Evolutionary conservation across 2,797 vertebrate genomes (phyloP).

Genomic region (Falco biarmicus): DNA sequence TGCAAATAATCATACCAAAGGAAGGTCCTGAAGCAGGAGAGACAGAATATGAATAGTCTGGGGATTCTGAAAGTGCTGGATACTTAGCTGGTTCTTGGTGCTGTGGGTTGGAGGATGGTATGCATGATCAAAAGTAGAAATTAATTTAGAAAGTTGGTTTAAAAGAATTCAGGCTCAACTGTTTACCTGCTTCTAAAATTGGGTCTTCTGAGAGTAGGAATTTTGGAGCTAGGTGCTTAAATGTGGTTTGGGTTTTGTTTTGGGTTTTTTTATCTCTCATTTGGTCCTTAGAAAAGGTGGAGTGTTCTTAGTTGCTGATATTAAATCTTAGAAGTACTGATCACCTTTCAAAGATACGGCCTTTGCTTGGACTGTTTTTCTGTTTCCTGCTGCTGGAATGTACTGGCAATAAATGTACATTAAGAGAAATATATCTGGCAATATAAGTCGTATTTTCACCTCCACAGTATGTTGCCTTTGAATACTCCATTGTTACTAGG

Average conservation of each 20-base stretch:
- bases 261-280: neutral
- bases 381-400: neutral
- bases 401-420: neutral
- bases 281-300: neutral
- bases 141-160: neutral
- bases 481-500: neutral
- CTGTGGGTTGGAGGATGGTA: neutral
- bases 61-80: neutral
- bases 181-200: neutral
- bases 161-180: neutral
- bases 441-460: accelerated
- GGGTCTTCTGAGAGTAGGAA: neutral
- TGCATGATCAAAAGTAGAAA: neutral
- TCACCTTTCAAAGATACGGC: neutral
- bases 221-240: neutral
- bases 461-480: neutral
- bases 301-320: neutral
- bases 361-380: neutral
- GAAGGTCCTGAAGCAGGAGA: neutral
- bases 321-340: neutral
- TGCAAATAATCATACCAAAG: neutral
- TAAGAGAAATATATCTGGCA: neutral
- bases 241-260: neutral
- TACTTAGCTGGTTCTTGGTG: neutral
- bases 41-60: neutral